Evolutionary conservation across 2,888 invertebrate genomes (phyloP).

Genomic region (Agrilus biguttatus): DNA sequence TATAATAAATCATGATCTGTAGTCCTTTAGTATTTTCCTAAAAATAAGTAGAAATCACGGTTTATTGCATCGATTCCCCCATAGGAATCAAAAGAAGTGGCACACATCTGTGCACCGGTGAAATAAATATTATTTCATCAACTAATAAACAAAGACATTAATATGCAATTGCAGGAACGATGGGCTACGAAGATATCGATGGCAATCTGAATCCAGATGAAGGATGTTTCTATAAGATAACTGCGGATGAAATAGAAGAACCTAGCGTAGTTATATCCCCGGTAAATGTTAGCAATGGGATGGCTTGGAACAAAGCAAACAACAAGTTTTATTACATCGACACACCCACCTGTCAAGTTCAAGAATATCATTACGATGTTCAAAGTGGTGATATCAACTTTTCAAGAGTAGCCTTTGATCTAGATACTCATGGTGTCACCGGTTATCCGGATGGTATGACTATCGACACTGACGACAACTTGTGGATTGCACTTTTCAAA

Average conservation of each 20-base stretch:
- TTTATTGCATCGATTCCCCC: no score
- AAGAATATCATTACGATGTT: conserved; percentile 53
- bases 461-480: conserved; percentile 58
- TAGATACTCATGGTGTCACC: conserved; percentile 7
- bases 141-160: conserved; percentile 14
- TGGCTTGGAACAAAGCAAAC: conserved; percentile 58
- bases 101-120: no score
- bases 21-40: no score
- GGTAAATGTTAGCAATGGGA: conserved; percentile 61
- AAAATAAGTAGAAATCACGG: no score
- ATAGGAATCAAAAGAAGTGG: no score
- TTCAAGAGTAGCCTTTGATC: conserved; percentile 15
- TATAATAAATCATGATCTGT: no score
- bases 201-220: conserved; percentile 33
- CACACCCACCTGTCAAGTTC: conserved; percentile 48
- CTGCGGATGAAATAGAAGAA: conserved; percentile 21
- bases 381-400: conserved; percentile 35
- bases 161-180: conserved; percentile 40
- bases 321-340: conserved; percentile 67
- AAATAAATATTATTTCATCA: no score
- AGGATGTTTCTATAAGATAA: conserved; percentile 44
- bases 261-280: conserved; percentile 21
- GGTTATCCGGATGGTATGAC: conserved; percentile 46
- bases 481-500: conserved; percentile 57
- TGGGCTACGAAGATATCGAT: conserved; percentile 39